A percentile compares a stretch with the other conserved stretches of the same genome.
Conservation (phyloP, 1,140 invertebrate species). For the Tetranychus urticae region DNA sequence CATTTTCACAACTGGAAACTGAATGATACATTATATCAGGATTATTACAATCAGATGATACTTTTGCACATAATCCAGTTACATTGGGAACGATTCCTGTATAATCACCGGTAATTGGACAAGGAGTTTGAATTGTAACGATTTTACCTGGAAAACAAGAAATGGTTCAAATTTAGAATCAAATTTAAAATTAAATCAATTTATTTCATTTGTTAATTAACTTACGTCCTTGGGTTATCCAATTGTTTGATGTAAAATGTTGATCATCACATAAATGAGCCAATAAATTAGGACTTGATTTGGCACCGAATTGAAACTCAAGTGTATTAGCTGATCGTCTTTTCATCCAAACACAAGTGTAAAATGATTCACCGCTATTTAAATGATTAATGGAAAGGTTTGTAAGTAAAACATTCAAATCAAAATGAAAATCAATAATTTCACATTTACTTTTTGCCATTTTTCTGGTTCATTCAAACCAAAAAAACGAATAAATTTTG, state of each 20-base stretch:
- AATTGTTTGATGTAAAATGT: conserved; percentile 26
- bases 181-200: not conserved
- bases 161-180: not conserved
- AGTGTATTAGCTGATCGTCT: conserved; percentile 35
- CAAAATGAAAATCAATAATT: too few species aligned
- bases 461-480: too few species aligned
- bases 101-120: conserved; percentile 42
- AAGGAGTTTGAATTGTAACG: conserved; percentile 28
- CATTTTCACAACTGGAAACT: conserved; percentile 33
- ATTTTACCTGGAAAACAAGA: conserved; percentile 22
- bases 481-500: too few species aligned
- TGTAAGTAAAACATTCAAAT: too few species aligned
- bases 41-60: conserved; percentile 40
- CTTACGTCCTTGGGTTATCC: conserved; percentile 41
- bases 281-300: conserved; percentile 15
- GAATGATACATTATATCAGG: conserved; percentile 45
- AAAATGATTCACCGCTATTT: conserved; percentile 33
- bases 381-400: too few species aligned
- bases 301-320: conserved; percentile 34
- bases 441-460: too few species aligned
- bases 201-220: not conserved
- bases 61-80: conserved; percentile 38
- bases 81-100: conserved; percentile 37
- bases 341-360: conserved; percentile 36
- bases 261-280: conserved; percentile 22